Evolutionary conservation across 2,888 invertebrate species (phyloP), one percentile per base, ranked within the genome.

Genomic region (Steinernema carpocapsae): DNA sequence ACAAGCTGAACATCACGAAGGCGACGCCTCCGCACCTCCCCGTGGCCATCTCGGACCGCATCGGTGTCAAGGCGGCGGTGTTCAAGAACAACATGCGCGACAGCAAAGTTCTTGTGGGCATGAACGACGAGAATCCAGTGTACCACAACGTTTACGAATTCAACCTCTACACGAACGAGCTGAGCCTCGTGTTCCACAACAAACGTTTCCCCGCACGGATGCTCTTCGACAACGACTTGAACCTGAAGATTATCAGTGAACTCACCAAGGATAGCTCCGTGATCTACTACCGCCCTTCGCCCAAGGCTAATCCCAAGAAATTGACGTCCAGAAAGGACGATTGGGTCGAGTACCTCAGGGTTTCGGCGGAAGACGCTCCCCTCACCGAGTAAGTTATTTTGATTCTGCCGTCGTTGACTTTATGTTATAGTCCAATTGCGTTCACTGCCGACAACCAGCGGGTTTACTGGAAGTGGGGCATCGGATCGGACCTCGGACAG

Each of bases 391-490:
- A 59, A 77, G 80, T 72, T 32, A 12, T 37, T 32, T 17, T 0
- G 4, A 22, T 3, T 2, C 19, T 70, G 7, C 43, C 2, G 2
- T 17, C 10, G 7, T 74, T 73, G 10, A 43, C 24, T 17, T 24
- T n/a, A 17, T 19, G 10, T 77, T 84, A 64, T 74, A 85, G 84
- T 46, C 86, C 86, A 2, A 80, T 86, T 22, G 79, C 82, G 3
- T 86, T 86, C 76, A 83, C 84, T 71, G 80, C 80, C 45, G 80
- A 82, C 56, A 85, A 86, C 78, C 80, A 83, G 71, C 80, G 79
- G 51, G 81, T 86, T 79, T 86, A 81, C 77, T 86, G 85, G 86
- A 80, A 83, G 48, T 80, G 82, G 83, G 86, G 84, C 59, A 82
- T 82, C 19, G 85, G 79, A 45, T 79, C 81, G 37, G 86, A 86